Evolutionary conservation across 2,888 invertebrate genomes (phyloP), one percentile per base, ranked within the genome.

Genomic region (Notodonta dromedarius): DNA sequence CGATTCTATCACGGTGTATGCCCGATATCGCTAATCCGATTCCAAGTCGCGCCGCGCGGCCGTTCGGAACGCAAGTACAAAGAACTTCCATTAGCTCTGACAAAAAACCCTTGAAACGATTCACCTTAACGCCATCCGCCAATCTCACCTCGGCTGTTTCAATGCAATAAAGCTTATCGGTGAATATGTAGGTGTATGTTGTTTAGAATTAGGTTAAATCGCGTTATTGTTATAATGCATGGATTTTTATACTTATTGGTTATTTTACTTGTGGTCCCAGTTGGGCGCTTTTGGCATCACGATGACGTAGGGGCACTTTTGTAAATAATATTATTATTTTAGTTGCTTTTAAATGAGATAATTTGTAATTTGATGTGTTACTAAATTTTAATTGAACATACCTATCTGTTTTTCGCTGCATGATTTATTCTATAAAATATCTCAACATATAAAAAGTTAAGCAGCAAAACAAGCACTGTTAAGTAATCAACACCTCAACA

Each of bases 71-170:
- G 86, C 86, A 83, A 85, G 88, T 87, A 92, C 91, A 92, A 93
- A 92, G 92, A 93, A 89, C 88, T 91, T 93, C 93, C 92, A 93
- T 93, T 93, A 91, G 86, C 11, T 42, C 88, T 85, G 86, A 82
- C 85, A 90, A 89, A 90, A 92, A 87, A 76, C 77, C 79, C 84
- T 80, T 79, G 78, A 81, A 86, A 76, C 77, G 77, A 78, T 83
- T 79, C 77, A 83, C 83, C 80, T 83, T 80, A 71, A 80, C 81
- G 73, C 79, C 80, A 80, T 80, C 74, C 63, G 76, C 62, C 68
- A 69, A 72, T 74, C 77, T 77, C 78, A 79, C 76, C 77, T 76
- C 71, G 65, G 57, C 66, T 66, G 66, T 24, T 24, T 24, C 67
- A 63, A 73, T 35, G 4, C 70, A 76, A 75, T 76, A 76, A 75